Percentiles rank a stretch among this genome's conserved stretches.
phyloP scores from a whole-genome alignment of 2,888 invertebrate species.

The Lathronympha strigana region DNA sequence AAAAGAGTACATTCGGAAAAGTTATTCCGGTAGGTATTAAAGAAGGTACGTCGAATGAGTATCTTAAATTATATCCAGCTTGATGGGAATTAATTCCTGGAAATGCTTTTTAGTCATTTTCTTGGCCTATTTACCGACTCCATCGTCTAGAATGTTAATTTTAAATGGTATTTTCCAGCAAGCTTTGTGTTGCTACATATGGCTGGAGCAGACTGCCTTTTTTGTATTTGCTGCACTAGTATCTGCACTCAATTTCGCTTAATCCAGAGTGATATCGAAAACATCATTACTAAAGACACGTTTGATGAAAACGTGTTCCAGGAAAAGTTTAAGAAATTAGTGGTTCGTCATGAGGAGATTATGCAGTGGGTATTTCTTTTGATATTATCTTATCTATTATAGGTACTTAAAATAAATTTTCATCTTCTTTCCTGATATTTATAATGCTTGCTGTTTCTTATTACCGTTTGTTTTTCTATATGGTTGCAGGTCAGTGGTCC shows the following conservation, averaged over 20 bases:
- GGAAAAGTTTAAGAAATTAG: slow-evolving; percentile 50
- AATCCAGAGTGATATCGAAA: slow-evolving; percentile 53
- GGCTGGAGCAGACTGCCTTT: slow-evolving; percentile 56
- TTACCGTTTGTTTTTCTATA: not conserved
- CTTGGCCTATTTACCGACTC: too few species aligned
- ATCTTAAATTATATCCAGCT: too few species aligned
- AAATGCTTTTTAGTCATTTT: too few species aligned
- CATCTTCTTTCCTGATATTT: not conserved
- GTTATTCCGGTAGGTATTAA: too few species aligned
- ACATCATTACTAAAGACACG: slow-evolving; percentile 46
- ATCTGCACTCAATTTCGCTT: slow-evolving; percentile 62
- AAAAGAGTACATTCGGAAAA: too few species aligned
- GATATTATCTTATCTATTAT: not conserved
- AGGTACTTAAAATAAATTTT: too few species aligned
- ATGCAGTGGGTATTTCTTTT: slow-evolving; percentile 51
- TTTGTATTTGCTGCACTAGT: slow-evolving; percentile 60
- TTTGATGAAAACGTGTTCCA: slow-evolving; percentile 47
- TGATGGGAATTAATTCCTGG: too few species aligned
- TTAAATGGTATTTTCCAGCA: slow-evolving; percentile 50
- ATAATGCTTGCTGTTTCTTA: not conserved
- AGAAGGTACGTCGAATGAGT: too few species aligned
- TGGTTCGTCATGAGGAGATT: slow-evolving; percentile 62
- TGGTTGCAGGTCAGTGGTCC: slow-evolving; percentile 51
- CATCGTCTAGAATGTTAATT: too few species aligned
- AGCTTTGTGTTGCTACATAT: slow-evolving; percentile 50